phyloP scores from a whole-genome alignment of 2,797 vertebrate species.

The Peromyscus nudipes region DNA sequence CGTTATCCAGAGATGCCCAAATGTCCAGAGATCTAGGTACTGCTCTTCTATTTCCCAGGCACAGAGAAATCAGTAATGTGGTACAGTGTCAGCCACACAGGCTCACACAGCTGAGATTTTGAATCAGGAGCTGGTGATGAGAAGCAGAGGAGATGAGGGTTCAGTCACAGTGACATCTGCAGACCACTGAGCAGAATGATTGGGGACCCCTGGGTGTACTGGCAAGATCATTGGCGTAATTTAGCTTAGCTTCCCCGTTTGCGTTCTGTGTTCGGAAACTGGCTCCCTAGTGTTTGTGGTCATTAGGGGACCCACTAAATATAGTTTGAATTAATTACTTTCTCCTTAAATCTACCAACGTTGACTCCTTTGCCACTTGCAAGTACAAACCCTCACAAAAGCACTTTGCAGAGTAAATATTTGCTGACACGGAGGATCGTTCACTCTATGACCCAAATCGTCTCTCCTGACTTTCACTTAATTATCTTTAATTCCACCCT shows the following conservation, averaged over 20 bases:
- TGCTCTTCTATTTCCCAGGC: background rate
- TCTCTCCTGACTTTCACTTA: background rate
- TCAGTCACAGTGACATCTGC: background rate
- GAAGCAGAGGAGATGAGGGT: background rate
- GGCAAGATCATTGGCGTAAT: background rate
- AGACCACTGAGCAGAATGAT: background rate
- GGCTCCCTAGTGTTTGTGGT: background rate
- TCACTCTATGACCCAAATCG: background rate
- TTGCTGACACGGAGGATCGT: background rate
- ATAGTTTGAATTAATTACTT: background rate
- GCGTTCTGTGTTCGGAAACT: background rate
- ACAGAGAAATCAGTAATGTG: background rate
- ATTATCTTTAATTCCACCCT: background rate
- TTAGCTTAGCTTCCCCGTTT: background rate
- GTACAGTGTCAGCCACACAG: background rate
- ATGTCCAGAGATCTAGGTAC: background rate
- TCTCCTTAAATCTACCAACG: background rate
- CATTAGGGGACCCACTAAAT: background rate
- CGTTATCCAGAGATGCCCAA: background rate
- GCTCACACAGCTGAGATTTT: background rate
- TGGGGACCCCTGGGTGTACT: accelerated
- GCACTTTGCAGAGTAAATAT: background rate
- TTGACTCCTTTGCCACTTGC: background rate
- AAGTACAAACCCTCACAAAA: background rate
- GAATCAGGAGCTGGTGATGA: background rate